phyloP scores from a whole-genome alignment of 2,888 invertebrate genomes.

The Galeopsomyia nigrocyanea region DNA sequence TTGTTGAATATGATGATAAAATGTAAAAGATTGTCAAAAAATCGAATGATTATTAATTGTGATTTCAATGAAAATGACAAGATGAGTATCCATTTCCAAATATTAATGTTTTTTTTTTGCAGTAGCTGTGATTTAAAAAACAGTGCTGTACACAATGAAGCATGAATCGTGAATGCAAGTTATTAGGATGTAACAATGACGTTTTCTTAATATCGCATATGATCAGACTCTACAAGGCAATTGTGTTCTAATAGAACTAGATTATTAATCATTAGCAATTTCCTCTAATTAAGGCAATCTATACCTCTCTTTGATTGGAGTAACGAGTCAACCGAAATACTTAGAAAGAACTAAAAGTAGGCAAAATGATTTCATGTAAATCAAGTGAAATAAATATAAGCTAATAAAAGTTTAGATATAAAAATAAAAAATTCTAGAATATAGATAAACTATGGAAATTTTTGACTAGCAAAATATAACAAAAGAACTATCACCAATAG shows the following conservation, averaged over 20 bases:
- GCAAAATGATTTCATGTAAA: conserved; percentile 14
- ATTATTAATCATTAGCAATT: conserved; percentile 56
- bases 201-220: conserved; percentile 37
- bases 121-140: conserved; percentile 27
- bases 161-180: conserved; percentile 29
- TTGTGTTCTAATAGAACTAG: conserved; percentile 43
- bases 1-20: too few relatives aligned
- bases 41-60: conserved; percentile 29
- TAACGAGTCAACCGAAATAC: conserved; percentile 24
- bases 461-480: conserved; percentile 40
- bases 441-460: conserved; percentile 22
- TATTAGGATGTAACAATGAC: conserved; percentile 18
- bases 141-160: conserved; percentile 32
- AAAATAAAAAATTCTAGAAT: conserved; percentile 17
- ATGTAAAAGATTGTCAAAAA: conserved; percentile 9
- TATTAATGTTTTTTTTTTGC: too few relatives aligned
- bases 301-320: conserved; percentile 32
- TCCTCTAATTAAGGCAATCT: conserved; percentile 51
- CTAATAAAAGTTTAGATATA: conserved; percentile 22
- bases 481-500: conserved; percentile 47
- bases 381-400: conserved; percentile 15
- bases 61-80: conserved; percentile 29
- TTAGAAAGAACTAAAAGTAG: conserved; percentile 25
- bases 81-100: conserved; percentile 2
- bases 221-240: conserved; percentile 35